A percentile compares a stretch with the other conserved stretches of the same genome.
phyloP scores from a whole-genome alignment of 2,888 invertebrate species.

The Vannuccia rotundouncinata region DNA sequence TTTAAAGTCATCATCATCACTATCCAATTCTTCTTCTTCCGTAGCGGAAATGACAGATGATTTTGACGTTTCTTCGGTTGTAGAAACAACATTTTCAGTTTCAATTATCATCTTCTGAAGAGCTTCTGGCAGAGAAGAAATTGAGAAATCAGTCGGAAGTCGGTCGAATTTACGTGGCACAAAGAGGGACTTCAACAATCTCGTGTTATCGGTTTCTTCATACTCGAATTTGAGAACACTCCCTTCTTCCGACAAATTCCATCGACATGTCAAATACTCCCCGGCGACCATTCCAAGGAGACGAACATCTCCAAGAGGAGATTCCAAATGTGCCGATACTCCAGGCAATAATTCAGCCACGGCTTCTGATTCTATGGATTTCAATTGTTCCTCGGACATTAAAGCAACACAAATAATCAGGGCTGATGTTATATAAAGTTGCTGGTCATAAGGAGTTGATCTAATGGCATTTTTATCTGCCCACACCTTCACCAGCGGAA shows the following conservation, averaged over 20 bases:
- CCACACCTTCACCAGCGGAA: background rate
- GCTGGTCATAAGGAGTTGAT: background rate
- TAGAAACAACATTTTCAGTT: background rate
- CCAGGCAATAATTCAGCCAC: background rate
- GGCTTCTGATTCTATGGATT: background rate
- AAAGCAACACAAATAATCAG: background rate
- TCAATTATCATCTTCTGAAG: background rate
- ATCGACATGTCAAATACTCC: background rate
- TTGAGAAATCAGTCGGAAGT: background rate
- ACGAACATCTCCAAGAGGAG: background rate
- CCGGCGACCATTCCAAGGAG: conserved; percentile 18
- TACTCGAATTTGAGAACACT: conserved; percentile 4
- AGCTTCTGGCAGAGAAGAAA: background rate
- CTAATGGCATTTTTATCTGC: background rate
- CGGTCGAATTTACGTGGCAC: background rate
- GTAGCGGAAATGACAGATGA: background rate
- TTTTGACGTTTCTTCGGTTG: background rate
- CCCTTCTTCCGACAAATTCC: background rate
- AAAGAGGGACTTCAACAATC: background rate
- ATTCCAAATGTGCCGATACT: background rate
- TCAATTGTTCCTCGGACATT: background rate
- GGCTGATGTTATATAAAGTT: background rate
- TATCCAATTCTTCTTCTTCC: background rate
- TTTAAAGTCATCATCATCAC: background rate
- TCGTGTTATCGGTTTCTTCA: background rate